Percentiles rank a stretch among this genome's conserved stretches.
Evolutionary conservation across 2,797 vertebrate genomes (phyloP).

Genomic region (Erpetoichthys calabaricus): DNA sequence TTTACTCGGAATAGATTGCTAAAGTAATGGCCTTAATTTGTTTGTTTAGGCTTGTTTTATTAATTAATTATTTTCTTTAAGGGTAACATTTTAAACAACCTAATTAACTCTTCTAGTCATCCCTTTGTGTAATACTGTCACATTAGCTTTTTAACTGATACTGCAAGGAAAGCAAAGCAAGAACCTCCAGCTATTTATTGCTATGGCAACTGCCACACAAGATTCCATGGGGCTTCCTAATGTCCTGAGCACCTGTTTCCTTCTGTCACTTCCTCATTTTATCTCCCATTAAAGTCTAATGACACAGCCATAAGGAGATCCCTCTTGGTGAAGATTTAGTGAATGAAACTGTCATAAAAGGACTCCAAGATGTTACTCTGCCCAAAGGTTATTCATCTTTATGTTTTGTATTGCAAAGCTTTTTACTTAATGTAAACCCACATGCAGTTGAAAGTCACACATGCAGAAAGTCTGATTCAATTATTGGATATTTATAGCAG

Average conservation of each 20-base stretch:
- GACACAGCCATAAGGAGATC: conserved; percentile 16
- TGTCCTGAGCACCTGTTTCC: conserved; percentile 15
- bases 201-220: conserved; percentile 11
- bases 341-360: conserved; percentile 13
- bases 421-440: not conserved
- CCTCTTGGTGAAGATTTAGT: conserved; percentile 18
- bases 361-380: not conserved
- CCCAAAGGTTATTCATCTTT: not conserved
- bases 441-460: not conserved
- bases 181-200: conserved; percentile 16
- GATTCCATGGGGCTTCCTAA: conserved; percentile 11
- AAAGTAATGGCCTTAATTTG: too few relatives aligned
- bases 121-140: conserved; percentile 4
- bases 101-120: not conserved
- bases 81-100: not conserved
- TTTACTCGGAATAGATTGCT: too few relatives aligned
- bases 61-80: not conserved
- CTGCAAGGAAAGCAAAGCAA: conserved; percentile 15
- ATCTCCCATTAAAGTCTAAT: conserved; percentile 16
- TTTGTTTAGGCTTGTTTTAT: not conserved
- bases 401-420: not conserved
- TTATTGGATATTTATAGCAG: not conserved
- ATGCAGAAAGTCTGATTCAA: not conserved
- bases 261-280: conserved; percentile 15
- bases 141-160: conserved; percentile 2